Evolutionary conservation across 2,113 vertebrate species (phyloP).

Genomic region (Geococcyx californianus): DNA sequence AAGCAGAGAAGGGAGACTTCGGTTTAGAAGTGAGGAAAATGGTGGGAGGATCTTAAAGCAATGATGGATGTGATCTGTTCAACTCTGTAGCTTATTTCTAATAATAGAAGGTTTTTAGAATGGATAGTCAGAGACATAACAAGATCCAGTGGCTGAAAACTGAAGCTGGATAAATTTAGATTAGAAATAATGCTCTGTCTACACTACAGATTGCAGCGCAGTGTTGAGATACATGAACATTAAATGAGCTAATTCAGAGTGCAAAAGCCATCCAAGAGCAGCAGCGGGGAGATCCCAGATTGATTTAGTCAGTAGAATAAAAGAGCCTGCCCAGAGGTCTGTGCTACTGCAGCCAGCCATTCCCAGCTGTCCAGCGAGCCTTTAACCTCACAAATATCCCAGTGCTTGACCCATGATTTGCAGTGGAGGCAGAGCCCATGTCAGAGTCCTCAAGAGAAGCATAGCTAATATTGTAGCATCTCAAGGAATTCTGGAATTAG

Average conservation of each 20-base stretch:
- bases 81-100: conserved; percentile 37
- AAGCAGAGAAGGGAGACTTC: not conserved
- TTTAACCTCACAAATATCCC: not conserved
- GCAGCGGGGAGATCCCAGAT: not conserved
- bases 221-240: conserved; percentile 17
- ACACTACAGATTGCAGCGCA: not conserved
- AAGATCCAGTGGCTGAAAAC: conserved; percentile 49
- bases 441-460: not conserved
- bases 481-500: not conserved
- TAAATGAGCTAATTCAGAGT: conserved; percentile 38
- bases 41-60: not conserved
- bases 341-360: not conserved
- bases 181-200: conserved; percentile 54
- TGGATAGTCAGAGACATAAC: conserved; percentile 41
- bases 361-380: not conserved
- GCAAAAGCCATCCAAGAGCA: not conserved
- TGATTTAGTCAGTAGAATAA: not conserved
- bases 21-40: conserved; percentile 22
- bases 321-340: not conserved
- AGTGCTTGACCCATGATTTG: rapidly evolving
- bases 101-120: conserved; percentile 53
- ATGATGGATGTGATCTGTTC: conserved; percentile 52
- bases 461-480: not conserved
- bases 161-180: conserved; percentile 50
- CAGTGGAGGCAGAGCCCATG: not conserved